Conservation (phyloP, 1,140 invertebrate genomes). For the Cataglyphis hispanica region DNA sequence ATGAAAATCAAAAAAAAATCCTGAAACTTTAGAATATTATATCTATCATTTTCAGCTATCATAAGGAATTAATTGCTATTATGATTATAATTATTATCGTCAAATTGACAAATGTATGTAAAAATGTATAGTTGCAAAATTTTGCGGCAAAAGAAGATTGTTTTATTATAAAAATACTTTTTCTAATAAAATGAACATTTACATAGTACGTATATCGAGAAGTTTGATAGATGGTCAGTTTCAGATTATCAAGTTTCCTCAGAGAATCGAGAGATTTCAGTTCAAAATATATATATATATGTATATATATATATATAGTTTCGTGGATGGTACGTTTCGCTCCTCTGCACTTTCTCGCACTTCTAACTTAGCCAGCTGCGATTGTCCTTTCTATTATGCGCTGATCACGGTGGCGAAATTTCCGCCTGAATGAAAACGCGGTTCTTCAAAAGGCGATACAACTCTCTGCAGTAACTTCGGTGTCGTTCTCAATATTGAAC, state of each 20-base stretch:
- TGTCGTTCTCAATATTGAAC: background rate
- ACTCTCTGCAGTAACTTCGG: conserved; percentile 12
- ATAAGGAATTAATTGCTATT: background rate
- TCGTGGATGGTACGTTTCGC: background rate
- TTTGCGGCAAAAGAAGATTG: background rate
- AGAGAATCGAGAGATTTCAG: conserved; percentile 32
- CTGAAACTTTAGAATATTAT: background rate
- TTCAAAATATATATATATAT: background rate
- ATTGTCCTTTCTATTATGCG: conserved; percentile 45
- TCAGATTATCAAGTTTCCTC: conserved; percentile 42
- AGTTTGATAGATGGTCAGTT: conserved; percentile 2
- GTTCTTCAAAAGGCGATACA: background rate
- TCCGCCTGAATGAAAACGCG: background rate
- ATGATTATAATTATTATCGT: background rate
- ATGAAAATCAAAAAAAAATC: background rate
- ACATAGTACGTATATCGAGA: background rate
- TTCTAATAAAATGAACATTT: conserved; percentile 29
- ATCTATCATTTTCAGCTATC: background rate
- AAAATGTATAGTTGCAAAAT: background rate
- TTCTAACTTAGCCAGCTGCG: conserved; percentile 37
- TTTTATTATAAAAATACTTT: background rate
- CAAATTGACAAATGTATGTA: background rate
- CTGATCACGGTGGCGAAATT: background rate
- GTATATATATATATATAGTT: background rate
- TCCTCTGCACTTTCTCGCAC: conserved; percentile 1